phyloP scores from a whole-genome alignment of 2,888 invertebrate species.

The Hyposoter dolosus region DNA sequence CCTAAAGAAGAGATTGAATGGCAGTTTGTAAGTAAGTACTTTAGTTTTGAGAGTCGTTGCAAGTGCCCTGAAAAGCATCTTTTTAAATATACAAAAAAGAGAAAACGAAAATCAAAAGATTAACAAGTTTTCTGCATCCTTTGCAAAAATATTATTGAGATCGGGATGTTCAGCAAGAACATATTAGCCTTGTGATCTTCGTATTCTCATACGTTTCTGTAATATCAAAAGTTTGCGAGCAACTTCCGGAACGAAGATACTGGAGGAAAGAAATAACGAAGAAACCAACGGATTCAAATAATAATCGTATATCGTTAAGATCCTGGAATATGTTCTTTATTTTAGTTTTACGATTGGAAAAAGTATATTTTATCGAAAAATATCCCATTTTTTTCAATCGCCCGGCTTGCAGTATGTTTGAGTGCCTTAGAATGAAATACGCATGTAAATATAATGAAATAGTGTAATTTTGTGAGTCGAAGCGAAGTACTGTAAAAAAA shows the following conservation, averaged over 20 bases:
- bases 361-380: constrained; percentile 28
- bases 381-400: constrained; percentile 21
- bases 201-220: neutral
- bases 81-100: neutral
- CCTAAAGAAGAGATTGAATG: constrained; percentile 69
- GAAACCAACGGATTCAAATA: constrained; percentile 29
- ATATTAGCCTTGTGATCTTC: neutral
- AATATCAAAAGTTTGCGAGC: neutral
- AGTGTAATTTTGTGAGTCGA: constrained; percentile 35
- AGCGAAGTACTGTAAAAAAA: constrained; percentile 37
- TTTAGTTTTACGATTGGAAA: constrained; percentile 19
- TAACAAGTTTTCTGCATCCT: neutral
- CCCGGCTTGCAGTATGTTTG: constrained; percentile 16
- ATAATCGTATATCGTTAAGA: constrained; percentile 54
- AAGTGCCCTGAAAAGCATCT: neutral
- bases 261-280: constrained; percentile 24
- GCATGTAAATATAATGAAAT: constrained; percentile 59
- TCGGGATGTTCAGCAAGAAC: neutral
- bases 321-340: constrained; percentile 40
- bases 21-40: constrained; percentile 44
- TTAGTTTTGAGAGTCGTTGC: constrained; percentile 36
- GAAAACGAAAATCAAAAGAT: neutral
- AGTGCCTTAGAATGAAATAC: constrained; percentile 34
- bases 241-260: constrained; percentile 10
- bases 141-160: neutral